phyloP scores from a whole-genome alignment of 2,888 invertebrate species.

The Drosophila hawaiiensis region DNA sequence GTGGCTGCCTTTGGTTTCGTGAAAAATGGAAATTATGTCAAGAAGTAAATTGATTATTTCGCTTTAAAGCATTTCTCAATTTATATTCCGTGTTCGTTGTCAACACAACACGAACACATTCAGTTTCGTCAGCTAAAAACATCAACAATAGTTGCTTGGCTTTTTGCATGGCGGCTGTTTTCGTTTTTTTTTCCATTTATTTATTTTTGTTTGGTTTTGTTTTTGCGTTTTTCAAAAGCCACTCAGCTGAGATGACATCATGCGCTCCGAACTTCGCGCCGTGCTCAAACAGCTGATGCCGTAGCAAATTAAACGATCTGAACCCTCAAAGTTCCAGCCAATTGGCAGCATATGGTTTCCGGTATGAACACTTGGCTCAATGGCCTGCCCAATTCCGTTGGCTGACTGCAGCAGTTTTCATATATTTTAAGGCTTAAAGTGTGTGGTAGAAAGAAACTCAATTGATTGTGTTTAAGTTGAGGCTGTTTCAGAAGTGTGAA shows the following conservation, averaged over 20 bases:
- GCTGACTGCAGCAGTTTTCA: not conserved
- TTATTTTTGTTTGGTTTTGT: slow-evolving; percentile 1
- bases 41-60: slow-evolving; percentile 84
- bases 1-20: slow-evolving; percentile 76
- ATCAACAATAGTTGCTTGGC: slow-evolving; percentile 66
- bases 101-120: slow-evolving; percentile 74
- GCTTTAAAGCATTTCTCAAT: slow-evolving; percentile 84
- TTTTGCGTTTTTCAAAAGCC: slow-evolving; percentile 49
- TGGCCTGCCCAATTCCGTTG: slow-evolving; percentile 7
- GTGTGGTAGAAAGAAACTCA: not conserved
- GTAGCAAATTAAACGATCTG: slow-evolving; percentile 62
- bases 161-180: slow-evolving; percentile 59
- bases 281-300: slow-evolving; percentile 73
- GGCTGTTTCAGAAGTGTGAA: not conserved
- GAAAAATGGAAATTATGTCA: slow-evolving; percentile 85
- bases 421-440: not conserved
- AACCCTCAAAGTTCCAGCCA: slow-evolving; percentile 41
- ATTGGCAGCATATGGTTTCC: slow-evolving; percentile 74
- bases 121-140: slow-evolving; percentile 70
- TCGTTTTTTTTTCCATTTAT: slow-evolving; percentile 11
- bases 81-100: slow-evolving; percentile 83
- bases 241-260: slow-evolving; percentile 84
- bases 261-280: slow-evolving; percentile 58
- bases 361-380: slow-evolving; percentile 46
- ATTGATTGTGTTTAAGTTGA: slow-evolving; percentile 2